Evolutionary conservation across 2,113 vertebrate genomes (phyloP), one percentile per base, ranked within the genome.

Genomic region (Lagopus leucura): DNA sequence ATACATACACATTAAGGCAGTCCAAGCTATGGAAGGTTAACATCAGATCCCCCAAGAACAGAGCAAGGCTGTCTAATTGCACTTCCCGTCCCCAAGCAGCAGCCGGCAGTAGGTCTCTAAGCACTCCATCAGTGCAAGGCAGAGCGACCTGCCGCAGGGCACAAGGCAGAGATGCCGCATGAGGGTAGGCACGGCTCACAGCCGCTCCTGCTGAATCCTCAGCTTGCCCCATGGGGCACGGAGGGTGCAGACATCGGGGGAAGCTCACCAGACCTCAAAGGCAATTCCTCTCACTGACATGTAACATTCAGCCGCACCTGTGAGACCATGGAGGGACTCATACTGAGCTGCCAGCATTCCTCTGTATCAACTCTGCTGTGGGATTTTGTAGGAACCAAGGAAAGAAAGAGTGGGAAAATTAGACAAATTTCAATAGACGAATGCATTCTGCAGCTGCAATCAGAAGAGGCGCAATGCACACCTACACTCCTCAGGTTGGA

Each of bases 291-390:
- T 12, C 57, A 45, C 3, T 18, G 38, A 24, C 24, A 45, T 12
- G 22, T 10, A 34, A 90, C 2, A 5, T 1, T 0, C 47, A 64
- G 21, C 24, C 21, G 4, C 3, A 15, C 27, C 18, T 10, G 5
- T 3, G 25, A 13, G 57, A 64, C 36, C 38, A 10, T 19, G 58
- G 2, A 55, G 38, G 19, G 28, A 21, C 32, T 52, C 63, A 19
- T 28, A 21, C 71, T 30, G 50, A 21, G 58, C 2, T n/a, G 57
- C 71, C 60, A 30, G 55, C 11, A 9, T 70, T 64, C 18, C 61
- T 24, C 32, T 40, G 19, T 3, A 20, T 8, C 3, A 1, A 0
- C 3, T 8, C 1, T 20, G 36, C 9, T 71, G 57, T 52, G 57
- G 47, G n/a, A 45, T 52, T 66, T 69, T 24, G 21, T 0, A 4